A percentile compares a stretch with the other conserved stretches of the same genome.
Evolutionary conservation across 1,140 invertebrate genomes (phyloP).

Genomic region (Eueides isabella): DNA sequence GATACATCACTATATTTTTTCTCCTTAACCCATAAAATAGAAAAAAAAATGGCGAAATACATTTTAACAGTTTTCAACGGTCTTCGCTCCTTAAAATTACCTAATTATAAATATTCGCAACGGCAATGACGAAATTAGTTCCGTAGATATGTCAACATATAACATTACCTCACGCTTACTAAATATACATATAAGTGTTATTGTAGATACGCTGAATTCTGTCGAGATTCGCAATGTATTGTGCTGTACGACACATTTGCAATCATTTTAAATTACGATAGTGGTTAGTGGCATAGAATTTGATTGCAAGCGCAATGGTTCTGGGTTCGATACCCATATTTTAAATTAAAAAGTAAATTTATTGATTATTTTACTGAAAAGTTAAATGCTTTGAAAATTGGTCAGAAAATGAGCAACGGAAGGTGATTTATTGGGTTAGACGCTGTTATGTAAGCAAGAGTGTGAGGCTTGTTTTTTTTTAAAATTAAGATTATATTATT

Average conservation of each 20-base stretch:
- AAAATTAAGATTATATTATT: not conserved
- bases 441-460: too few relatives aligned
- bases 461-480: too few relatives aligned
- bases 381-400: too few relatives aligned
- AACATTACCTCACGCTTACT: constrained; percentile 62
- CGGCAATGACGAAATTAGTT: constrained; percentile 65
- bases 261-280: not conserved
- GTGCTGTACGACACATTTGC: not conserved
- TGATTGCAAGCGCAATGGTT: too few relatives aligned
- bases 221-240: constrained; percentile 15
- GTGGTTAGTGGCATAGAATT: too few relatives aligned
- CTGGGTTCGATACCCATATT: too few relatives aligned
- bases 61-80: not conserved
- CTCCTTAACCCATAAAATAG: not conserved
- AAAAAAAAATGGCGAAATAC: not conserved
- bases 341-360: too few relatives aligned
- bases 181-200: constrained; percentile 70
- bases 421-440: too few relatives aligned
- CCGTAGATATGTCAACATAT: constrained; percentile 72
- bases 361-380: too few relatives aligned
- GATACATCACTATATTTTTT: too few relatives aligned
- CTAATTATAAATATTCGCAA: constrained; percentile 55
- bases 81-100: constrained; percentile 11
- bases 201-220: constrained; percentile 38
- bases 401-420: too few relatives aligned